A percentile compares a stretch with the other conserved stretches of the same genome.
Conservation (phyloP, 2,797 vertebrate species). For the Heteromormyrus szaboi region DNA sequence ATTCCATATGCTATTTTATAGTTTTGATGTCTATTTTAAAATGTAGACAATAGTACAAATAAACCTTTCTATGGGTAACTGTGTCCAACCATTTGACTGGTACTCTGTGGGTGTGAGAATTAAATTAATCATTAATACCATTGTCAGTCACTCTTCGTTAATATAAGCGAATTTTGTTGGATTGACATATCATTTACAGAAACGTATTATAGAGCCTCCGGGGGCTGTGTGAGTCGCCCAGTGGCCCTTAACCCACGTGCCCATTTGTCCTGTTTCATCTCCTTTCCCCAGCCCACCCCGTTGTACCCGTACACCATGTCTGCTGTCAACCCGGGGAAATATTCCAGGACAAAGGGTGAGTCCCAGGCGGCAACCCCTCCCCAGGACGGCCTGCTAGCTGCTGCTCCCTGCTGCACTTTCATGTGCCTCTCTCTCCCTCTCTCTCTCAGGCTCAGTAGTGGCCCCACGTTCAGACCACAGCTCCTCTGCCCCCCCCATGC, state of each 20-base stretch:
- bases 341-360: conserved; percentile 74
- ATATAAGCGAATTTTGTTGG: neutral
- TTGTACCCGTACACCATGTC: conserved; percentile 85
- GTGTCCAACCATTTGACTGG: neutral
- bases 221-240: neutral
- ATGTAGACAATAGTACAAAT: neutral
- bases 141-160: neutral
- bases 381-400: neutral
- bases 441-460: conserved; percentile 65
- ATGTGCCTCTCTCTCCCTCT: neutral
- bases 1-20: neutral
- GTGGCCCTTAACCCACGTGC: neutral
- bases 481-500: conserved; percentile 69
- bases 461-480: conserved; percentile 73
- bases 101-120: neutral
- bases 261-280: neutral
- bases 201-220: neutral
- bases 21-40: neutral
- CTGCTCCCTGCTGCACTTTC: neutral
- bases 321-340: conserved; percentile 80
- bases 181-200: neutral
- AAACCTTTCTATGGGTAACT: neutral
- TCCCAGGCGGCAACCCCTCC: neutral
- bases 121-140: neutral
- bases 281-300: conserved; percentile 63